Evolutionary conservation across 2,888 invertebrate genomes (phyloP), one percentile per base, ranked within the genome.

Genomic region (Macrophya alboannulata): DNA sequence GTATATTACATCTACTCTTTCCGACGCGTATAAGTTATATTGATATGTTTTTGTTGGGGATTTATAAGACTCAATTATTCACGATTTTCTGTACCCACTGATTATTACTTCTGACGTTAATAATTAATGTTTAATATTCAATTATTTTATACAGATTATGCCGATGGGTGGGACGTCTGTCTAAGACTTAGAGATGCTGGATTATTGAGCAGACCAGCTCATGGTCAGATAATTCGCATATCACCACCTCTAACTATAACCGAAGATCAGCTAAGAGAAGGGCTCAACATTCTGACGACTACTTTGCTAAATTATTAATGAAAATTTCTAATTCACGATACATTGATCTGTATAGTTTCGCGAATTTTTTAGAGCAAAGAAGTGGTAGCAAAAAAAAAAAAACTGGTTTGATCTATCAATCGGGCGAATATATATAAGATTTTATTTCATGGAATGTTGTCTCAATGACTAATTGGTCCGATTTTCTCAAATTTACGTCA

Each of bases 131-230:
- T 12, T 5, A 81, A 43, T 81, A 72, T 48, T 79, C 9, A 10
- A 45, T 45, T 37, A n/a, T 84, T 85, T 86, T 86, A 40, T 25
- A 31, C 92, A 97, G 96, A 95, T 68, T 95, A 94, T 88, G 93
- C 91, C 4, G 95, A 96, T 90, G 96, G 97, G 0, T 96, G 95
- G 96, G 95, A 96, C 3, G 94, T 97, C 31, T 96, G 96, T 88
- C 88, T 96, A 85, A 94, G 94, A 88, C 91, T 97, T 88, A 94
- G 95, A 85, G 95, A 96, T 86, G 95, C 95, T 88, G 97, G 97
- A 31, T 92, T 97, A 40, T 92, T 97, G 76, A 96, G 97, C 4
- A 97, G 97, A 92, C 96, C 97, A 12, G 96, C 97, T 1, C 97
- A 97, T 89, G 96, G 96, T n/a, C 95, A 96, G 91, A 96, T 96